Evolutionary conservation across 2,797 vertebrate genomes (phyloP).

Genomic region (Streptopelia turtur): DNA sequence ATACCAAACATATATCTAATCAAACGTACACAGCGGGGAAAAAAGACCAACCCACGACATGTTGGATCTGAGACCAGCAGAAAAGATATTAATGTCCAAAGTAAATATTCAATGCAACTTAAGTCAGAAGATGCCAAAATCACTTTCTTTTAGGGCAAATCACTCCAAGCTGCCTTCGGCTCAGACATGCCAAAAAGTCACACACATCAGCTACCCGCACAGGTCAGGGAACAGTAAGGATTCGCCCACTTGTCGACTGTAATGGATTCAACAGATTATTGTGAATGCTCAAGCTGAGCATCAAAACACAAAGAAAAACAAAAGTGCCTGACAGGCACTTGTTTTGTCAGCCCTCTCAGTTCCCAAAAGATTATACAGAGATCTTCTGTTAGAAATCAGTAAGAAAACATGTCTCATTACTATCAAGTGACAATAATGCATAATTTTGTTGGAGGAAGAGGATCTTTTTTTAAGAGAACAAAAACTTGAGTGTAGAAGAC

Average conservation of each 20-base stretch:
- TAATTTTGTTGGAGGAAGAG: not conserved
- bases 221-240: not conserved
- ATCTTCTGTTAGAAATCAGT: not conserved
- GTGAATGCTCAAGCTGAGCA: not conserved
- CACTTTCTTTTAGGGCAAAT: not conserved
- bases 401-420: not conserved
- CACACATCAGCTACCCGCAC: not conserved
- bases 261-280: not conserved
- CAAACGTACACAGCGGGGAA: not conserved
- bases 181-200: not conserved
- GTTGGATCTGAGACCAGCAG: not conserved
- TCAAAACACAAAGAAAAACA: too few species aligned
- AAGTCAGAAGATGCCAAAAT: not conserved
- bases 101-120: not conserved
- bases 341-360: not conserved
- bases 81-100: not conserved
- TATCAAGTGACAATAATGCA: not conserved
- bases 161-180: not conserved
- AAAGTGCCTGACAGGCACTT: not conserved
- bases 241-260: not conserved
- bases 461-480: not conserved
- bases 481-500: not conserved
- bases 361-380: not conserved
- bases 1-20: not conserved
- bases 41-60: too few species aligned